Evolutionary conservation across 1,140 invertebrate genomes (phyloP).

Genomic region (Dinoponera quadriceps): DNA sequence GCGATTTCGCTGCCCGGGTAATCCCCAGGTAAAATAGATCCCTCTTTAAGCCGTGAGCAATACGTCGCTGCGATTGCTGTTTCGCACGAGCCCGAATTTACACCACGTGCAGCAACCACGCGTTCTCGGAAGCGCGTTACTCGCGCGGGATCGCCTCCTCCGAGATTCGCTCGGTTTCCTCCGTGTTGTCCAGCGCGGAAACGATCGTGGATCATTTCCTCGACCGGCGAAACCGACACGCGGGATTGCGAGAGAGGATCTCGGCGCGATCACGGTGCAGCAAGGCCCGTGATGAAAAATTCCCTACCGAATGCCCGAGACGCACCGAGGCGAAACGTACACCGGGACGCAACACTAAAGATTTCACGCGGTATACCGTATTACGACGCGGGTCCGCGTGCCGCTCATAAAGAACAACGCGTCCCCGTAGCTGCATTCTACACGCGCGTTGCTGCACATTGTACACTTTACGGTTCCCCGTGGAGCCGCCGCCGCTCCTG

Average conservation of each 20-base stretch:
- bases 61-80: neutral
- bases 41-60: conserved; percentile 1
- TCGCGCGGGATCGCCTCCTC: no score
- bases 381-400: conserved; percentile 5
- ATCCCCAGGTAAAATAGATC: conserved; percentile 11
- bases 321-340: no score
- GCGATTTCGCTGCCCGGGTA: neutral
- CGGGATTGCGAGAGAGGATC: no score
- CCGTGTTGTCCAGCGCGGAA: no score
- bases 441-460: conserved; percentile 33
- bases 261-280: no score
- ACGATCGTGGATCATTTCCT: no score
- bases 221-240: no score
- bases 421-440: neutral
- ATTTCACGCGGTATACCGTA: conserved; percentile 35
- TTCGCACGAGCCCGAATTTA: no score
- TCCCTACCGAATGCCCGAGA: neutral
- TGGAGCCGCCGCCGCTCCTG: conserved; percentile 10
- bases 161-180: no score
- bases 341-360: conserved; percentile 13
- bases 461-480: conserved; percentile 31
- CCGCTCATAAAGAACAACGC: conserved; percentile 30
- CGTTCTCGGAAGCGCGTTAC: no score
- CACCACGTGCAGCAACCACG: no score
- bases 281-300: no score